Evolutionary conservation across 1,140 invertebrate species (phyloP).

Genomic region (Nomia melanderi): DNA sequence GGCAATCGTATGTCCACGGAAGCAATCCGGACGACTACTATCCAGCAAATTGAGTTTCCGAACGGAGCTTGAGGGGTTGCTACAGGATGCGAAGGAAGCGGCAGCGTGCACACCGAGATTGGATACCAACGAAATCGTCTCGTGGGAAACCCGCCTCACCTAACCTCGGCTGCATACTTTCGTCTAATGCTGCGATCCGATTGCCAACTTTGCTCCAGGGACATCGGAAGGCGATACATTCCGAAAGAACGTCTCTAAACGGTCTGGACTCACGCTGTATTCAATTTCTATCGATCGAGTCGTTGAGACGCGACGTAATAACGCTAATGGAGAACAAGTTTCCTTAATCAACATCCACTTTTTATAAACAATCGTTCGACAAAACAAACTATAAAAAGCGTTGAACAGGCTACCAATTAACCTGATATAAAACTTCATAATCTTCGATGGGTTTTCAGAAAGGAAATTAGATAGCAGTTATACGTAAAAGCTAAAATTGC

Average conservation of each 20-base stretch:
- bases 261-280: not conserved
- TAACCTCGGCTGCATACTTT: conserved; percentile 60
- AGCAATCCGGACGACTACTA: conserved; percentile 47
- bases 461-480: no score
- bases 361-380: not conserved
- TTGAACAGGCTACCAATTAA: no score
- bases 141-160: conserved; percentile 55
- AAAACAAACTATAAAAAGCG: no score
- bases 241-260: conserved; percentile 22
- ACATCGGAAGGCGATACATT: conserved; percentile 48
- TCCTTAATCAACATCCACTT: not conserved
- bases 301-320: conserved; percentile 1
- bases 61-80: conserved; percentile 46
- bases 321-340: conserved; percentile 7
- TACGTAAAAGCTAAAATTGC: no score
- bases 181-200: conserved; percentile 54
- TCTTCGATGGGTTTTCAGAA: no score
- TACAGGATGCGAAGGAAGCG: conserved; percentile 49
- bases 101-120: conserved; percentile 66
- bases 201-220: conserved; percentile 49
- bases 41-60: conserved; percentile 64
- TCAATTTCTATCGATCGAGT: conserved; percentile 27
- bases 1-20: conserved; percentile 38
- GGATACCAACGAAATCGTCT: conserved; percentile 71
- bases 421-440: no score